A percentile compares a stretch with the other conserved stretches of the same genome.
Conservation (phyloP, 2,797 vertebrate species). For the Ambastaia sidthimunki region DNA sequence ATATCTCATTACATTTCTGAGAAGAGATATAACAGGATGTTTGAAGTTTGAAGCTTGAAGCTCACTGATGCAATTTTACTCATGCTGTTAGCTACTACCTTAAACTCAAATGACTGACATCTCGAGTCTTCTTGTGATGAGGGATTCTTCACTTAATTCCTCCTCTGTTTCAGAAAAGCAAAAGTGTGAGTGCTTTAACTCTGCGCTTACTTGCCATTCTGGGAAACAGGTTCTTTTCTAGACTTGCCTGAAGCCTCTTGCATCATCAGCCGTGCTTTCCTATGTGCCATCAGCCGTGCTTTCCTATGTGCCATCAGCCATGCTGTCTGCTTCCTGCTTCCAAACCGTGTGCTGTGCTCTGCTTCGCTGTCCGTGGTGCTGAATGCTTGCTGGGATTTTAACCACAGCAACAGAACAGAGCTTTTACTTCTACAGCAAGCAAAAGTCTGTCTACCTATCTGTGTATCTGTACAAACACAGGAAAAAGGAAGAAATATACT, state of each 20-base stretch:
- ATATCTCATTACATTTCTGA: not conserved
- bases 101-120: constrained; percentile 13
- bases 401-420: not conserved
- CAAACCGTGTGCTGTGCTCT: not conserved
- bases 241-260: constrained; percentile 7
- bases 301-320: not conserved
- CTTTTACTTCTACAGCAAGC: not conserved
- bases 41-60: constrained; percentile 3
- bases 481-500: no score
- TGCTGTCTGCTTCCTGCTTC: not conserved
- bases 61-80: constrained; percentile 27
- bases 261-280: constrained; percentile 19
- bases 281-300: not conserved
- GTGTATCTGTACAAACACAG: no score
- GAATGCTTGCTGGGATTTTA: not conserved
- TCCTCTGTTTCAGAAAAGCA: constrained; percentile 1
- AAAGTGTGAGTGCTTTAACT: constrained; percentile 20
- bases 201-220: constrained; percentile 16
- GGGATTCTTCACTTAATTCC: constrained; percentile 21
- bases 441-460: not conserved
- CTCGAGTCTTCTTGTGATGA: constrained; percentile 3
- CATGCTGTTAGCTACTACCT: constrained; percentile 7
- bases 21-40: not conserved
- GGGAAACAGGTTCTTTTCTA: constrained; percentile 4
- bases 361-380: not conserved